These are phyloP conservation scores for Gadopsis bispinosus DNA, from an alignment of 2,797 vertebrate species.

Conservation along the genomic window DNA sequence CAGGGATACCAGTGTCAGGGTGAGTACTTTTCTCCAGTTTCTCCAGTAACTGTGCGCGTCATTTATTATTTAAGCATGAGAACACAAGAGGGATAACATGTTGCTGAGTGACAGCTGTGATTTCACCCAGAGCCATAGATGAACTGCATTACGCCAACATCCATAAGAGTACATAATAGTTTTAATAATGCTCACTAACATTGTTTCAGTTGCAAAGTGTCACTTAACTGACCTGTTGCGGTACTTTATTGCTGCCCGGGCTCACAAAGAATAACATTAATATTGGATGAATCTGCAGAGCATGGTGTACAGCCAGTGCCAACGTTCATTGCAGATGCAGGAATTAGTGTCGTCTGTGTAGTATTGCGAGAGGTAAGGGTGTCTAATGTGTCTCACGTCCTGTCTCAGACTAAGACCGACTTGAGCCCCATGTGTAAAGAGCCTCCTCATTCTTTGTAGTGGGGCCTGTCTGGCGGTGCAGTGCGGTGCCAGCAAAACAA, in stretches of 20 bases:
- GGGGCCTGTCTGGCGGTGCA: not conserved
- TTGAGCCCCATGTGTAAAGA: too few species aligned
- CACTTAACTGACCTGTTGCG: not conserved
- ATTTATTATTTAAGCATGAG: conserved; percentile 66
- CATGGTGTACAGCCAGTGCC: not conserved
- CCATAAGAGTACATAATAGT: not conserved
- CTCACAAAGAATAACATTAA: not conserved
- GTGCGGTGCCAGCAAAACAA: not conserved
- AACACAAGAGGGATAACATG: conserved; percentile 56
- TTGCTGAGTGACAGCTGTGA: conserved; percentile 68
- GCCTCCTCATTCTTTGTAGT: not conserved
- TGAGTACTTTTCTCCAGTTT: conserved; percentile 84
- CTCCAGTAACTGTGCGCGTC: conserved; percentile 54
- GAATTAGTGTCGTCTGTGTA: not conserved
- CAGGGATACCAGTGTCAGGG: conserved; percentile 99
- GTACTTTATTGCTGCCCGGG: not conserved
- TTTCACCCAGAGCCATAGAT: conserved; percentile 43
- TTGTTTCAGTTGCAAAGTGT: not conserved
- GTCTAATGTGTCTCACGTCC: not conserved
- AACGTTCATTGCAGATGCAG: not conserved
- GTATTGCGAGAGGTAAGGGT: not conserved
- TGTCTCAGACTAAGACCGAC: not conserved
- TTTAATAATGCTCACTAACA: not conserved
- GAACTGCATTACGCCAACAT: conserved; percentile 13
- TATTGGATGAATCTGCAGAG: conserved; percentile 5